Conservation (phyloP, 2,113 vertebrate genomes). For the Anarhynchus alexandrinus region DNA sequence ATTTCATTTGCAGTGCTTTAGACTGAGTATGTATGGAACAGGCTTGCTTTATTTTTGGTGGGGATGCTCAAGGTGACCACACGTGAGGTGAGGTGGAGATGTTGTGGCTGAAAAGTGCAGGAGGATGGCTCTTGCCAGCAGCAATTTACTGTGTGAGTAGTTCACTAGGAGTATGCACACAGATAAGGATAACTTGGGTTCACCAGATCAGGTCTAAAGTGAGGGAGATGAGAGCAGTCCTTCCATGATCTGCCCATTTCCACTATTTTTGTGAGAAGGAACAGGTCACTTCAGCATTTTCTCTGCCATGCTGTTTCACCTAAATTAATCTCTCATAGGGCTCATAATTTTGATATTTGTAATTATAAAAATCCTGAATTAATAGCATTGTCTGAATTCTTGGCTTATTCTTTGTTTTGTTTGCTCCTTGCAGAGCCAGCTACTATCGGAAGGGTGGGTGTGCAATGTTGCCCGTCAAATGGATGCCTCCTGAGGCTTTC, state of each 20-base stretch:
- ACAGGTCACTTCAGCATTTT: not conserved
- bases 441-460: slow-evolving; percentile 98
- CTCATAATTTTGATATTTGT: not conserved
- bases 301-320: not conserved
- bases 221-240: not conserved
- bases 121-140: not conserved
- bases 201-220: not conserved
- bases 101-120: not conserved
- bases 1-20: not conserved
- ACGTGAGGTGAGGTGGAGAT: not conserved
- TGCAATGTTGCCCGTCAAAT: slow-evolving; percentile 97
- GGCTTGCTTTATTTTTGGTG: not conserved
- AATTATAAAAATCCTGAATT: not conserved
- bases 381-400: not conserved
- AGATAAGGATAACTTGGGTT: not conserved
- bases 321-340: not conserved
- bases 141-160: not conserved
- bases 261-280: not conserved
- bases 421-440: slow-evolving; percentile 83
- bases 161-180: not conserved
- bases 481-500: slow-evolving; percentile 99
- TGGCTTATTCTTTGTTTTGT: not conserved
- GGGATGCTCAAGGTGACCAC: not conserved
- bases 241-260: not conserved
- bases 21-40: not conserved